phyloP scores from a whole-genome alignment of 2,888 invertebrate species.

The Drosophila greeni region DNA sequence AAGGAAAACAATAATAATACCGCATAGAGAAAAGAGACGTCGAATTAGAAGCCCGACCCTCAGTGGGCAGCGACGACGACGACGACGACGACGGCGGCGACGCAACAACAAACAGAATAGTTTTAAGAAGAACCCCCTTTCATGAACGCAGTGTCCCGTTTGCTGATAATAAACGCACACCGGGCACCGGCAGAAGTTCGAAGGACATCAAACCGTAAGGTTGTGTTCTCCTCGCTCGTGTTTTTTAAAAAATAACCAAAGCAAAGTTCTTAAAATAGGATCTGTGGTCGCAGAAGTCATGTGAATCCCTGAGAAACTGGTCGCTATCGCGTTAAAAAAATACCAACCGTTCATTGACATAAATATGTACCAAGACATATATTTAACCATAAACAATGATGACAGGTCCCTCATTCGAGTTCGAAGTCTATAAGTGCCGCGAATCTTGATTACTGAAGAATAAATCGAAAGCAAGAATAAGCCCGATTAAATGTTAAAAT shows the following conservation, averaged over 20 bases:
- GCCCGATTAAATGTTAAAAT: constrained; percentile 1
- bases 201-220: constrained; percentile 77
- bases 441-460: neutral
- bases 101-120: constrained; percentile 30
- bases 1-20: constrained; percentile 65
- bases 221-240: constrained; percentile 60
- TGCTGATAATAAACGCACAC: constrained; percentile 69
- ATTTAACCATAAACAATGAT: neutral
- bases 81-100: constrained; percentile 21
- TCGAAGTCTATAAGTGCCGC: neutral
- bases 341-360: neutral
- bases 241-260: constrained; percentile 8
- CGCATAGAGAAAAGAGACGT: constrained; percentile 59
- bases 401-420: neutral
- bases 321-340: neutral
- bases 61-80: constrained; percentile 30
- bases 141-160: constrained; percentile 70
- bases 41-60: constrained; percentile 43
- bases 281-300: constrained; percentile 7
- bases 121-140: constrained; percentile 61
- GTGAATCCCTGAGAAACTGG: neutral
- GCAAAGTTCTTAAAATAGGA: constrained; percentile 8
- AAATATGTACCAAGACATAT: neutral
- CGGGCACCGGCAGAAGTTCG: constrained; percentile 74
- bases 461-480: constrained; percentile 1